These are phyloP conservation scores for Henricia sp. DNA, from an alignment of 53 echinoderm and acorn worm species.

Conservation along the genomic window DNA sequence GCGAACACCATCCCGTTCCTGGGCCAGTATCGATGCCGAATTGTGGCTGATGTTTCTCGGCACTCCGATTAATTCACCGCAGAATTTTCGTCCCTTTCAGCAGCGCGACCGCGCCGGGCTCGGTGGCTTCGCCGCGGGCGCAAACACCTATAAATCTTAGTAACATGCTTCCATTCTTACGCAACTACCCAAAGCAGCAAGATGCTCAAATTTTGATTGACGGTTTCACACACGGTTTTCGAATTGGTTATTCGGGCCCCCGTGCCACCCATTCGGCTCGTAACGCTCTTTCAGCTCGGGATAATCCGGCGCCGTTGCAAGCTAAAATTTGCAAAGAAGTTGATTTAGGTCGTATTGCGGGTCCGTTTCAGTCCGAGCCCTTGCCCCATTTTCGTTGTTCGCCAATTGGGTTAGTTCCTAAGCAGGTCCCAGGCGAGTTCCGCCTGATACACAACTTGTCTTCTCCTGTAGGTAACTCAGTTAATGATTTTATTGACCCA, in stretches of 20 bases:
- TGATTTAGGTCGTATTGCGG: slow-evolving; percentile 27
- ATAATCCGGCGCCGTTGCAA: background rate
- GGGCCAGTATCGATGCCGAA: slow-evolving; percentile 22
- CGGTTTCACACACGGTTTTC: slow-evolving; percentile 38
- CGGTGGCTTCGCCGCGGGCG: background rate
- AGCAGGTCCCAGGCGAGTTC: slow-evolving; percentile 4
- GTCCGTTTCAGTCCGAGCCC: slow-evolving; percentile 3
- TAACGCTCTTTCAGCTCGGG: slow-evolving; percentile 3
- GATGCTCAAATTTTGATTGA: slow-evolving; percentile 1
- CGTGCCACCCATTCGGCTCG: background rate
- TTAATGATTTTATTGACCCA: too few relatives aligned
- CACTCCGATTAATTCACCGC: background rate
- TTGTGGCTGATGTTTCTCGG: slow-evolving; percentile 5
- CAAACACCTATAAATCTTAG: slow-evolving; percentile 41
- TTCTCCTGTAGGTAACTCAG: too few relatives aligned
- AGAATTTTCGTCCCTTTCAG: slow-evolving; percentile 3
- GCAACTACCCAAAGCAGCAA: slow-evolving; percentile 11
- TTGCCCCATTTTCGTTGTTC: slow-evolving; percentile 46
- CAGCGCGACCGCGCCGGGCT: slow-evolving; percentile 1
- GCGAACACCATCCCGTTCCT: slow-evolving; percentile 11
- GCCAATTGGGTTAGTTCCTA: slow-evolving; percentile 52
- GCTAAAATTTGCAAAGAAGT: slow-evolving; percentile 14
- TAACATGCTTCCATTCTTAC: slow-evolving; percentile 19
- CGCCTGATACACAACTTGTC: slow-evolving; percentile 18
- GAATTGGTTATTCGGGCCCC: slow-evolving; percentile 15